Evolutionary conservation across 2,888 invertebrate genomes (phyloP).

Genomic region (Spatulosminthurus flaviceps): DNA sequence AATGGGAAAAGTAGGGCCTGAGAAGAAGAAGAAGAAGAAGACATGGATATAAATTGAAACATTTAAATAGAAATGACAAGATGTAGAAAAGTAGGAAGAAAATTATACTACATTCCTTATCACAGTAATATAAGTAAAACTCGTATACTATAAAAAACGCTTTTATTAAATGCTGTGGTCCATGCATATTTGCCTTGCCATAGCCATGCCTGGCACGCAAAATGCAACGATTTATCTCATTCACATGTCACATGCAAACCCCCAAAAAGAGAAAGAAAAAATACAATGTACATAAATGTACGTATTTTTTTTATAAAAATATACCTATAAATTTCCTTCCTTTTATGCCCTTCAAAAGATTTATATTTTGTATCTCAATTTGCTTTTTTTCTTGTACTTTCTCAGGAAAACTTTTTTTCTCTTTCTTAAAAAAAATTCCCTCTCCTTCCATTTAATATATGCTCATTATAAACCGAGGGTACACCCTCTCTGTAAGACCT

Average conservation of each 20-base stretch:
- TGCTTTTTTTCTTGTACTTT: too few relatives aligned
- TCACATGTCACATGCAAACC: conserved; percentile 37
- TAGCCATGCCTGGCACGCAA: conserved; percentile 42
- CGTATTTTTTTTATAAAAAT: background rate
- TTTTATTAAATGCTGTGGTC: conserved; percentile 19
- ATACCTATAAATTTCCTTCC: background rate
- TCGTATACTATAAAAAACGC: too few relatives aligned
- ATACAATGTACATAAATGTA: background rate
- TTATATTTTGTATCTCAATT: too few relatives aligned
- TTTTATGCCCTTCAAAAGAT: background rate
- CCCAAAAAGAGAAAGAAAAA: conserved; percentile 12
- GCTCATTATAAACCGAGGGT: too few relatives aligned
- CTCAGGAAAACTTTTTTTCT: too few relatives aligned
- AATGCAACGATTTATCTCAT: conserved; percentile 34
- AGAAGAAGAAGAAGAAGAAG: too few relatives aligned
- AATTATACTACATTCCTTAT: too few relatives aligned
- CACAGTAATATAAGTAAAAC: too few relatives aligned
- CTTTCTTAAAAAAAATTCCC: too few relatives aligned
- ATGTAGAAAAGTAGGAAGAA: background rate
- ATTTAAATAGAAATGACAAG: conserved; percentile 12
- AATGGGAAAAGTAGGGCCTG: background rate
- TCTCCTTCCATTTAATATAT: too few relatives aligned
- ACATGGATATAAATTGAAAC: too few relatives aligned
- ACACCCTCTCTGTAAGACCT: too few relatives aligned
- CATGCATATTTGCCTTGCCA: conserved; percentile 42